These are phyloP conservation scores for Prosapia bicincta DNA, from an alignment of 2,888 invertebrate species.

Conservation along the genomic window DNA sequence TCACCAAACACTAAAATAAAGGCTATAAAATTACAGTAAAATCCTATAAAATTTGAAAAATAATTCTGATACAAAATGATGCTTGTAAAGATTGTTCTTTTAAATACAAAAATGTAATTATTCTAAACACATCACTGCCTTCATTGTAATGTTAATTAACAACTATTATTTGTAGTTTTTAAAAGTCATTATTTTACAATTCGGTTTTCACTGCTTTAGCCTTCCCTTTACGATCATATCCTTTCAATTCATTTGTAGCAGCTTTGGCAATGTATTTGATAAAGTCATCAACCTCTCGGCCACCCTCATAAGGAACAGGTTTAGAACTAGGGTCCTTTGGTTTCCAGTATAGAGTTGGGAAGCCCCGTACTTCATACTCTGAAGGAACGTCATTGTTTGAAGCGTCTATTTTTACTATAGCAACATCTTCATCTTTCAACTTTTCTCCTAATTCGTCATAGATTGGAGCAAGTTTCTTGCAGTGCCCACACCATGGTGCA, in stretches of 20 bases:
- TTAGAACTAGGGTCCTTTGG: conserved; percentile 75
- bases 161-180: neutral
- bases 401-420: conserved; percentile 97
- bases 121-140: neutral
- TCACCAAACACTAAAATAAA: neutral
- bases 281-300: conserved; percentile 90
- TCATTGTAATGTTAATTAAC: neutral
- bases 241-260: conserved; percentile 81
- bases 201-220: conserved; percentile 54
- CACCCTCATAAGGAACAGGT: conserved; percentile 89
- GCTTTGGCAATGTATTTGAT: conserved; percentile 92
- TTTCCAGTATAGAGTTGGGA: conserved; percentile 96
- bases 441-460: conserved; percentile 92
- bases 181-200: conserved; percentile 55
- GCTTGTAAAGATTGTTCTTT: neutral
- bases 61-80: neutral
- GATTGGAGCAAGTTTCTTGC: conserved; percentile 91
- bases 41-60: neutral
- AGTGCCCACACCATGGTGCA: conserved; percentile 99
- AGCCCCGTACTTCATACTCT: conserved; percentile 88
- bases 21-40: neutral
- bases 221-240: conserved; percentile 83
- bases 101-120: neutral
- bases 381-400: conserved; percentile 97
- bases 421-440: conserved; percentile 80